Evolutionary conservation across 2,888 invertebrate species (phyloP).

Genomic region (Polymixis flavicincta): DNA sequence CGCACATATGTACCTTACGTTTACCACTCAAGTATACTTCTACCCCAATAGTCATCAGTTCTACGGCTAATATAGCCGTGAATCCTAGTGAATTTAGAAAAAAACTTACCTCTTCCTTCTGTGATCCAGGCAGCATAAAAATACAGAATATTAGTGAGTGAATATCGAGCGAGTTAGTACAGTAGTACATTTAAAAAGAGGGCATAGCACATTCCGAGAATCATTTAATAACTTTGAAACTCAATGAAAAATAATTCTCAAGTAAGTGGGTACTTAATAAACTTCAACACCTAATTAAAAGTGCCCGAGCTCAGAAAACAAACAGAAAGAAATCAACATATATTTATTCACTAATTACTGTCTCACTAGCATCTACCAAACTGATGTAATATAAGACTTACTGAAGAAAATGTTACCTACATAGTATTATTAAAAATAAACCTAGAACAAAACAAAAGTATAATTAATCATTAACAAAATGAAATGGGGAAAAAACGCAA

Average conservation of each 20-base stretch:
- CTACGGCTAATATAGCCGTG: not conserved
- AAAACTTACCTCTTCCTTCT: constrained; percentile 88
- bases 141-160: constrained; percentile 18
- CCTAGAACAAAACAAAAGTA: constrained; percentile 85
- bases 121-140: constrained; percentile 60
- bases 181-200: not conserved
- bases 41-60: not conserved
- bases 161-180: constrained; percentile 2
- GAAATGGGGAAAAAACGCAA: constrained; percentile 22
- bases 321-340: constrained; percentile 31
- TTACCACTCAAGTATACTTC: not conserved
- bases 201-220: constrained; percentile 22
- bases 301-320: constrained; percentile 33
- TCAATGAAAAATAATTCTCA: constrained; percentile 14
- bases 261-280: constrained; percentile 23
- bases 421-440: constrained; percentile 83
- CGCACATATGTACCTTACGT: not conserved
- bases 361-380: constrained; percentile 48
- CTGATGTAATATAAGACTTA: constrained; percentile 39
- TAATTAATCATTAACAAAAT: constrained; percentile 53
- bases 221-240: constrained; percentile 7
- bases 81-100: constrained; percentile 49
- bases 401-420: constrained; percentile 53
- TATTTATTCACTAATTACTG: constrained; percentile 30
- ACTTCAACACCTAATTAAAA: constrained; percentile 36